Percentiles rank a stretch among this genome's conserved stretches.
Evolutionary conservation across 2,113 vertebrate genomes (phyloP).

Genomic region (Ciconia boyciana): DNA sequence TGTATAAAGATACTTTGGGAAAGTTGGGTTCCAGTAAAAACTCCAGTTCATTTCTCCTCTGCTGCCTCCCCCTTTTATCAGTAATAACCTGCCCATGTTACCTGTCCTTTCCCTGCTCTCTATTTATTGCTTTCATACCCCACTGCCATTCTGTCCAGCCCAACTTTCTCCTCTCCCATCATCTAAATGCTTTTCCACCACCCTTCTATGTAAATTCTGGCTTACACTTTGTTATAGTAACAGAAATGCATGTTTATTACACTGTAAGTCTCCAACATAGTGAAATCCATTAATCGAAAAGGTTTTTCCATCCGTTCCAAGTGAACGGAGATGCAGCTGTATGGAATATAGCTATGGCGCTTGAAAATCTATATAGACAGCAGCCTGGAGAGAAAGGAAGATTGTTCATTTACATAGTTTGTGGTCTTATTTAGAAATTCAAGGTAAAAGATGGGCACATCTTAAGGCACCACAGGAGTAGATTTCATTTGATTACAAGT

Average conservation of each 20-base stretch:
- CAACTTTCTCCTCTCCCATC: neutral
- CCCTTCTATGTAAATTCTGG: slow-evolving; percentile 1
- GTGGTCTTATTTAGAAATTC: neutral
- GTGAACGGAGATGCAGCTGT: neutral
- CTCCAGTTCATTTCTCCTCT: neutral
- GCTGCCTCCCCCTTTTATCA: neutral
- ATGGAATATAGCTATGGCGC: neutral
- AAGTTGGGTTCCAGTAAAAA: neutral
- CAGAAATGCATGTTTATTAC: slow-evolving; percentile 13
- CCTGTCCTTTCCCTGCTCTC: neutral
- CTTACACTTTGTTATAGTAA: neutral
- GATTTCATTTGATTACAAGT: neutral
- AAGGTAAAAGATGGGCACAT: neutral
- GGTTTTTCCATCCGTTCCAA: slow-evolving; percentile 34
- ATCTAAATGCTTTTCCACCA: neutral
- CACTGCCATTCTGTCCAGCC: neutral
- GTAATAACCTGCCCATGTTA: neutral
- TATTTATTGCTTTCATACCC: neutral
- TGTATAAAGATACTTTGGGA: neutral
- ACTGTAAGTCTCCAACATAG: neutral
- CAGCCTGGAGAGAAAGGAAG: neutral
- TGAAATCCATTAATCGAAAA: slow-evolving; percentile 1
- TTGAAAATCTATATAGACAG: slow-evolving; percentile 19
- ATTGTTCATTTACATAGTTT: slow-evolving; percentile 23
- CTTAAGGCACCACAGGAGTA: neutral